Evolutionary conservation across 2,888 invertebrate species (phyloP).

Genomic region (Xestia c-nigrum): DNA sequence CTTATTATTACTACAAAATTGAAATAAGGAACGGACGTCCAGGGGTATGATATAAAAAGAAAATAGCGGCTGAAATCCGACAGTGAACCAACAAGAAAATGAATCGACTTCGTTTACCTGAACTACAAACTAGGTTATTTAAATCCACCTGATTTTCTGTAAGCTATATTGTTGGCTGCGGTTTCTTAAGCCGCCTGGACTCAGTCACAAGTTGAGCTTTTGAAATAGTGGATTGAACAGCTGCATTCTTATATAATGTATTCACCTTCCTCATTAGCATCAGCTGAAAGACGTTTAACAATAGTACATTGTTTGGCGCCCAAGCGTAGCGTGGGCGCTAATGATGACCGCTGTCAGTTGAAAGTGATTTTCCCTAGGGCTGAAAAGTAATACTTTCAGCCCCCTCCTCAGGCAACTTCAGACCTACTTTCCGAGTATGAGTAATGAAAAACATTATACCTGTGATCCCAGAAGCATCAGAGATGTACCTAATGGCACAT

Average conservation of each 20-base stretch:
- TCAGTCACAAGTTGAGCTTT: background rate
- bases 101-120: constrained; percentile 29
- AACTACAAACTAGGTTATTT: constrained; percentile 31
- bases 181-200: constrained; percentile 14
- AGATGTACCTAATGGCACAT: too few relatives aligned
- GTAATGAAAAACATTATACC: too few relatives aligned
- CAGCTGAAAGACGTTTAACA: too few relatives aligned
- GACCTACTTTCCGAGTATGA: too few relatives aligned
- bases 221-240: background rate
- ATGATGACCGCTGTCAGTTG: too few relatives aligned
- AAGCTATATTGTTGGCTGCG: constrained; percentile 35
- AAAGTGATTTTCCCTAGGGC: too few relatives aligned
- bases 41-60: constrained; percentile 21
- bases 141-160: constrained; percentile 48
- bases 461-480: too few relatives aligned
- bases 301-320: too few relatives aligned
- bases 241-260: background rate
- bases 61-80: constrained; percentile 17
- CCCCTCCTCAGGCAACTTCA: too few relatives aligned
- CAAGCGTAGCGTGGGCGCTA: too few relatives aligned
- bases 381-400: too few relatives aligned
- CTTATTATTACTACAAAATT: background rate
- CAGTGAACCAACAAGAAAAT: constrained; percentile 33
- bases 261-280: background rate
- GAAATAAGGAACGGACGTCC: background rate